Evolutionary conservation across 2,797 vertebrate species (phyloP).

Genomic region (Petrocephalus schoutedeni): DNA sequence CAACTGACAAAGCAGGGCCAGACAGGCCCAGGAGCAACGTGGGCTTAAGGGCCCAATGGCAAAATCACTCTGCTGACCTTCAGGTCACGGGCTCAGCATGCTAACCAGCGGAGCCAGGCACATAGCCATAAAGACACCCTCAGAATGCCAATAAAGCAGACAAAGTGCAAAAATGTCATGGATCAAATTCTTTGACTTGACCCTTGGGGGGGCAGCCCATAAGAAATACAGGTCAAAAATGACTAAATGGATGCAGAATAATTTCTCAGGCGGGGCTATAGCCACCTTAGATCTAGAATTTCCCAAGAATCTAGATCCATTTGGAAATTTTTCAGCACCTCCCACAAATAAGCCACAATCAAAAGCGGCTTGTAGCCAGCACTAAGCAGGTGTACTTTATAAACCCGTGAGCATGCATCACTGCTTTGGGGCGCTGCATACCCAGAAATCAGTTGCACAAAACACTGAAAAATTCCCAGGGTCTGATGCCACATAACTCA

Average conservation of each 20-base stretch:
- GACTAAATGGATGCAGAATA: background rate
- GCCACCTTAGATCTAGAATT: background rate
- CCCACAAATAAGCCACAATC: background rate
- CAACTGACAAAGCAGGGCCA: background rate
- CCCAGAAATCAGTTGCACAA: background rate
- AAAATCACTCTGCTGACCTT: background rate
- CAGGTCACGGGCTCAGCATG: background rate
- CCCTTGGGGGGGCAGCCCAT: background rate
- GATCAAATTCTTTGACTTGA: background rate
- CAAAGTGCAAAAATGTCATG: background rate
- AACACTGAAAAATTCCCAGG: background rate
- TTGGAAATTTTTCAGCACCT: background rate
- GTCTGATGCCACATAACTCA: background rate
- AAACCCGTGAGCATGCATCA: background rate
- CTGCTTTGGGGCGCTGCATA: background rate
- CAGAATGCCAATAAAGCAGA: background rate
- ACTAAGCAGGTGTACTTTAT: background rate
- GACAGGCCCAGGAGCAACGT: background rate
- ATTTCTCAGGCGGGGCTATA: background rate
- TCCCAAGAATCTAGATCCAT: background rate
- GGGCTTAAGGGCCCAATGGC: background rate
- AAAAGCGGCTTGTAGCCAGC: background rate
- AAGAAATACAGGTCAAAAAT: background rate
- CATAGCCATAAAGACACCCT: background rate
- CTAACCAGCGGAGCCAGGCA: background rate